phyloP scores from a whole-genome alignment of 2,113 vertebrate species.

The Solea senegalensis region DNA sequence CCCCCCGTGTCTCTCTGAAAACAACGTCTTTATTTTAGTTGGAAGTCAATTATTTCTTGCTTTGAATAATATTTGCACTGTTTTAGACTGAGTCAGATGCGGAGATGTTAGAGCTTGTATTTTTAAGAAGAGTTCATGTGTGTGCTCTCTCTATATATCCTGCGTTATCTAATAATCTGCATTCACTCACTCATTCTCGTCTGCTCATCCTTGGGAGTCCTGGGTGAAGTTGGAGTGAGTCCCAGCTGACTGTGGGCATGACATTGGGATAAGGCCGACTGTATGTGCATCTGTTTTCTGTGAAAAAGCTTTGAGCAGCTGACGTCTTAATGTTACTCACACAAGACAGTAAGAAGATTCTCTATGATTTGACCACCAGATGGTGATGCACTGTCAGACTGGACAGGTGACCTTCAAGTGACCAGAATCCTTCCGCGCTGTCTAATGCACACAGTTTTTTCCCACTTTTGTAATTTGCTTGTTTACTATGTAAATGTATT shows the following conservation, averaged over 20 bases:
- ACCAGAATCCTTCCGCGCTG: not conserved
- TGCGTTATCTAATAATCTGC: no score
- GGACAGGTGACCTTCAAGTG: not conserved
- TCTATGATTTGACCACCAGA: conserved; percentile 35
- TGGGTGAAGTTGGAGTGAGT: not conserved
- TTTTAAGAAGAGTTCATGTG: no score
- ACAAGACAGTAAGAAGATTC: not conserved
- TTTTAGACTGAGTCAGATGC: no score
- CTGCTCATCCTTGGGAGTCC: not conserved
- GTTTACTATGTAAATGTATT: no score
- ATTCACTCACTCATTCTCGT: not conserved
- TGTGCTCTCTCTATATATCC: no score
- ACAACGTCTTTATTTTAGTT: no score
- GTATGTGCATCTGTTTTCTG: not conserved
- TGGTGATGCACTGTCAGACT: conserved; percentile 35
- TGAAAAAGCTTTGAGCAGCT: not conserved
- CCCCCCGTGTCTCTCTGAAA: no score
- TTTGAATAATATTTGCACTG: no score
- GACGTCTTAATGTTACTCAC: not conserved
- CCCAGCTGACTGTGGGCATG: not conserved
- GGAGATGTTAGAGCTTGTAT: no score
- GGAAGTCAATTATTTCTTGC: no score
- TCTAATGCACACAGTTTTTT: no score
- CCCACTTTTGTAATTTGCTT: no score
- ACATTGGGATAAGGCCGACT: not conserved